These are phyloP conservation scores for Diplolepis rosae DNA, from an alignment of 2,888 invertebrate genomes.

Conservation along the genomic window DNA sequence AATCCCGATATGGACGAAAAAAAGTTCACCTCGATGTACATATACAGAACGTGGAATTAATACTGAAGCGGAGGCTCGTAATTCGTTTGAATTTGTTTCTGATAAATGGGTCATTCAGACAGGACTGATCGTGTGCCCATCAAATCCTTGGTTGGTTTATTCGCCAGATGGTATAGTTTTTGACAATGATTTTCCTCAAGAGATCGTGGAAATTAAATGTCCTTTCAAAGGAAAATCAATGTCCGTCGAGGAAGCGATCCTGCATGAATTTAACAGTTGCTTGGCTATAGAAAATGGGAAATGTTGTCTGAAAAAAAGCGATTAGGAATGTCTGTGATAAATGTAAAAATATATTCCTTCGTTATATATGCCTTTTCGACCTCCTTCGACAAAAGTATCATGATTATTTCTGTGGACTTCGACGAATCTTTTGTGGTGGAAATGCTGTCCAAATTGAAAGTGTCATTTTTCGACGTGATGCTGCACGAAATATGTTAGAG, in stretches of 20 bases:
- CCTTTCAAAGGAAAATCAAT: conserved; percentile 41
- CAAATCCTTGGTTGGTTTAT: conserved; percentile 26
- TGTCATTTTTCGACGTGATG: no score
- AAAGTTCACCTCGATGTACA: no score
- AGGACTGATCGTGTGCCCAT: not conserved
- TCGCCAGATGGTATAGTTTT: conserved; percentile 31
- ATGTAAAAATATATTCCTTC: conserved; percentile 12
- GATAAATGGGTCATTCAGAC: conserved; percentile 6
- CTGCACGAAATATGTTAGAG: no score
- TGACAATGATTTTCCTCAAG: conserved; percentile 37
- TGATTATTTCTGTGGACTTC: no score
- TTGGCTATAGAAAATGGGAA: not conserved
- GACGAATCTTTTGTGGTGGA: no score
- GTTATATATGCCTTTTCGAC: not conserved
- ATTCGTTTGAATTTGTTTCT: not conserved
- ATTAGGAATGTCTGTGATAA: conserved; percentile 37
- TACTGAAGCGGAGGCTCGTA: conserved; percentile 34
- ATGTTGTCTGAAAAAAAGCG: conserved; percentile 33
- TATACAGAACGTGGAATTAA: conserved; percentile 38
- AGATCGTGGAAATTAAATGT: conserved; percentile 52
- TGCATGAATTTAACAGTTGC: conserved; percentile 18
- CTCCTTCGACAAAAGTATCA: no score
- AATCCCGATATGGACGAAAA: no score
- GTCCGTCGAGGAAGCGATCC: conserved; percentile 14
- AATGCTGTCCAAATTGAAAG: no score